Evolutionary conservation across 1,140 invertebrate genomes (phyloP).

Genomic region (Lordiphosa mommai): DNA sequence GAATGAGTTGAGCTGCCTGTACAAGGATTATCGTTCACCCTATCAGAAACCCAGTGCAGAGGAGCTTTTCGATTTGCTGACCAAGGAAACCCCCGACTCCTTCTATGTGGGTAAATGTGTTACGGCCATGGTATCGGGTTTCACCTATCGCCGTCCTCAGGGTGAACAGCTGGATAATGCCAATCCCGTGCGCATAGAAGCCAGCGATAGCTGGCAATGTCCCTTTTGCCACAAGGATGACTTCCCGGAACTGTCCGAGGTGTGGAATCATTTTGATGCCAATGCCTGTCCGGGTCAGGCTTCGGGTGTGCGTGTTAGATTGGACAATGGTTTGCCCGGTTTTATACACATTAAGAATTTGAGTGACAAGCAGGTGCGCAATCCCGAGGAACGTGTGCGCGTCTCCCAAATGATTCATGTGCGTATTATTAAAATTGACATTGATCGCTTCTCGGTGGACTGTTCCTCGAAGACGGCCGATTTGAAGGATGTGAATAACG

Average conservation of each 20-base stretch:
- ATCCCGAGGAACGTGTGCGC: constrained; percentile 95
- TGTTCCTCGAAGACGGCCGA: constrained; percentile 97
- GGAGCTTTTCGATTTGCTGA: constrained; percentile 96
- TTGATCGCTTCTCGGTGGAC: constrained; percentile 96
- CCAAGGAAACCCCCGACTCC: constrained; percentile 97
- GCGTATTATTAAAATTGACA: constrained; percentile 97
- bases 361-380: constrained; percentile 95
- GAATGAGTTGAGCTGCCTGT: constrained; percentile 96
- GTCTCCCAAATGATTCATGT: constrained; percentile 94
- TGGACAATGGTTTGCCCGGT: constrained; percentile 97
- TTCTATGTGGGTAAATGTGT: constrained; percentile 96
- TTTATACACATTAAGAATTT: constrained; percentile 98
- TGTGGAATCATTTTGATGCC: constrained; percentile 99
- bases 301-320: constrained; percentile 91
- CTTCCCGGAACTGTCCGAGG: constrained; percentile 96
- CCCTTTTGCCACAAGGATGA: constrained; percentile 97
- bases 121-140: constrained; percentile 87
- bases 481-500: constrained; percentile 92
- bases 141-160: constrained; percentile 93
- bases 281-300: constrained; percentile 97
- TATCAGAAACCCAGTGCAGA: constrained; percentile 91
- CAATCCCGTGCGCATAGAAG: constrained; percentile 94
- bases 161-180: constrained; percentile 96
- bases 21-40: constrained; percentile 94
- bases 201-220: constrained; percentile 94